These are phyloP conservation scores for Corvus cornix DNA, from an alignment of 2,113 vertebrate genomes.

Conservation along the genomic window DNA sequence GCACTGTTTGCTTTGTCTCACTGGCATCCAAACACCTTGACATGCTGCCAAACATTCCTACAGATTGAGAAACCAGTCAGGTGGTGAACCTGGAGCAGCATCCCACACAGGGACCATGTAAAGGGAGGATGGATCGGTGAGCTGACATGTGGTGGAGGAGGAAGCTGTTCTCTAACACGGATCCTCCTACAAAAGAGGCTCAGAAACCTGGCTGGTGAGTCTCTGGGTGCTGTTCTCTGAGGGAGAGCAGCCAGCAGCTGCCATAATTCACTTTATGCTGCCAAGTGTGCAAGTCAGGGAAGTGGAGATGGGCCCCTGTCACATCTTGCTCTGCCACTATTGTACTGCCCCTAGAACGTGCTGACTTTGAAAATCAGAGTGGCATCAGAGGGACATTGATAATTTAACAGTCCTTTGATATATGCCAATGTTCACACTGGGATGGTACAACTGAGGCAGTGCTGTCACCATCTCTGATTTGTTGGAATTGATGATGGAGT, in stretches of 20 bases:
- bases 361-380: neutral
- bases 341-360: neutral
- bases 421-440: neutral
- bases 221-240: neutral
- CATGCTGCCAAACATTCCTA: neutral
- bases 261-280: neutral
- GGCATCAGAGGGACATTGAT: neutral
- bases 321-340: neutral
- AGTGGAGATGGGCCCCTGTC: neutral
- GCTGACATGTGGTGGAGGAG: neutral
- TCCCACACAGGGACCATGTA: rapidly evolving
- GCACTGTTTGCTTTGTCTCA: neutral
- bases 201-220: neutral
- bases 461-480: neutral
- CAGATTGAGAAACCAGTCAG: rapidly evolving
- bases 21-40: neutral
- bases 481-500: neutral
- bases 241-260: neutral
- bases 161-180: neutral
- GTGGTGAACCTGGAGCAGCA: neutral
- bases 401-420: neutral
- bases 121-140: rapidly evolving
- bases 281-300: neutral
- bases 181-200: neutral
- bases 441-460: neutral